Evolutionary conservation across 2,113 vertebrate species (phyloP), one percentile per base, ranked within the genome.

Genomic region (Elanus axillaris): DNA sequence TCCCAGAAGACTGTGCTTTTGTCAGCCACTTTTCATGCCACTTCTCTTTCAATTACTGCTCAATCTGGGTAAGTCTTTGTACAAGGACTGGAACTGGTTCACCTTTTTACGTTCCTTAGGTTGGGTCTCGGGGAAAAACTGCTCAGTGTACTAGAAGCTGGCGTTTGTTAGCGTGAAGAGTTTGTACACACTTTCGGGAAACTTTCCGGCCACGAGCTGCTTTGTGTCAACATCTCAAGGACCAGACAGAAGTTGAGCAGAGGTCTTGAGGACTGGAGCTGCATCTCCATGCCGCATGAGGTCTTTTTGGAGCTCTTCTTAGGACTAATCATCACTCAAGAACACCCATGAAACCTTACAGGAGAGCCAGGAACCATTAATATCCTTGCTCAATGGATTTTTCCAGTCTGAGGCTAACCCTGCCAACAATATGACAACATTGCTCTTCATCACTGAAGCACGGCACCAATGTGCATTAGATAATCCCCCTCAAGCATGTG

Each of bases 361-460:
- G 38, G 27, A 77, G 67, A 90, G 78, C 71, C 74, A 86, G 55
- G 23, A 90, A 58, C 66, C 75, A 78, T 19, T 45, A 67, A 82
- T 45, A 42, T 60, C 62, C 62, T 60, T 53, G 48, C 58, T 93
- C 77, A 78, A 56, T 63, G 38, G 58, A 52, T 69, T 94, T 77
- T 94, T 85, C 84, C 86, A 96, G 83, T 73, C 66, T 67, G 48
- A 81, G 56, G 45, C 16, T 69, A 68, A 69, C 38, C 66, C 90
- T 94, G 88, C 85, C 94, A 96, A 55, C 78, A 91, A 42, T 16
- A 82, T 68, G 87, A 94, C 93, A 94, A 76, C 66, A 45, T 58
- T 66, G 59, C 58, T 90, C 88, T 79, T 74, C 86, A 77, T 69
- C 78, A 32, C 47, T 43, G 72, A 86, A 90, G 82, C 75, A 67